Evolutionary conservation across 2,113 vertebrate species (phyloP), one percentile per base, ranked within the genome.

Genomic region (Serinus canaria): DNA sequence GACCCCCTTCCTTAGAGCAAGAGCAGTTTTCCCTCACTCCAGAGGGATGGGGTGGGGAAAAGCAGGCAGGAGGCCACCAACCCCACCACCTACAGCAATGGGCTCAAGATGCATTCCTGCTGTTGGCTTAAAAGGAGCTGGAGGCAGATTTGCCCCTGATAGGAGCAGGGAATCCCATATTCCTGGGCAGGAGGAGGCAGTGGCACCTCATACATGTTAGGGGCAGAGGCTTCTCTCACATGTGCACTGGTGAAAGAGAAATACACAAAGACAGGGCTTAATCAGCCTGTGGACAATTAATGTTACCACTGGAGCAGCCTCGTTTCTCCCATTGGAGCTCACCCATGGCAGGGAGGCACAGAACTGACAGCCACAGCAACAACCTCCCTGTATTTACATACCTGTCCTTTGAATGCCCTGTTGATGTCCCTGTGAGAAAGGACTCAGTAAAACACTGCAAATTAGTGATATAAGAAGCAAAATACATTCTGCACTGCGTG

Each of bases 401-500:
- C 8, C 2, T 63, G 67, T 30, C 23, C 78, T 49, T 16, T 25
- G 63, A 94, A 84, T 44, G 35, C 73, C 76, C 91, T 60, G 50
- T 25, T 66, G 90, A 60, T 83, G 86, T 87, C 84, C 95, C 94
- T 87, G 23, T 53, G 70, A 92, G 86, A 95, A 95, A 72, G 79
- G 39, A 89, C 94, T 94, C 75, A 0, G 70, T 70, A 90, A 92
- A 96, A 86, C 88, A 86, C 44, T 72, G 41, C 73, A 68, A 96
- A 95, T 95, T 96, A 95, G 85, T 39, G 77, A 82, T 37, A 84
- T 70, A 81, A 93, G 87, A 69, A 83, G 82, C 35, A 95, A 97
- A 97, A 92, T 85, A 39, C 63, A 53, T 80, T 96, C 80, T 85
- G 60, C 79, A 43, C 92, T 85, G 31, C 70, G 62, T 19, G 53